Percentiles rank a stretch among this genome's conserved stretches.
phyloP scores from a whole-genome alignment of 2,113 vertebrate genomes.

The Phylloscopus whistleri region DNA sequence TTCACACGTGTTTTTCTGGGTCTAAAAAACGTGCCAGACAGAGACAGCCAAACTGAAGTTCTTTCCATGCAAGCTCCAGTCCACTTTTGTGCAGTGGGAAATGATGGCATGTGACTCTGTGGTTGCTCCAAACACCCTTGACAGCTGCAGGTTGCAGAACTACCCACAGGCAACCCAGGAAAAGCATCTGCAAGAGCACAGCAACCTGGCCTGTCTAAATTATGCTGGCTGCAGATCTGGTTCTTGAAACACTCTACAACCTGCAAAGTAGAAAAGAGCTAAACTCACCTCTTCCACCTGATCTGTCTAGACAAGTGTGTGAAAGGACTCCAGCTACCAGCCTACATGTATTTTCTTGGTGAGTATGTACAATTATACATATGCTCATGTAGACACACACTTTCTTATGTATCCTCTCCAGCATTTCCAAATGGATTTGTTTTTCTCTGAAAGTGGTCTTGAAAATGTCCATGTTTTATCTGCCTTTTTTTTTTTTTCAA shows the following conservation, averaged over 20 bases:
- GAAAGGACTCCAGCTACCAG: neutral
- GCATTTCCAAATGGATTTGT: neutral
- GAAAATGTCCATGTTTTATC: neutral
- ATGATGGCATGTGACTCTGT: neutral
- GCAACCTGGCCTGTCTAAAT: neutral
- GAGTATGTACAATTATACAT: neutral
- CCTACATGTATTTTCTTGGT: accelerated
- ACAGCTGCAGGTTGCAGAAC: neutral
- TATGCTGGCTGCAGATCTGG: neutral
- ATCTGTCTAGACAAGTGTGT: neutral
- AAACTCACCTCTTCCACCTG: neutral
- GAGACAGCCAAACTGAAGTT: neutral
- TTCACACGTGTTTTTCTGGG: neutral
- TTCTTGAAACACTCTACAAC: neutral
- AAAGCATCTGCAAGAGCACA: neutral
- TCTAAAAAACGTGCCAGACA: neutral
- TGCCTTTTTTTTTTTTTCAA: neutral
- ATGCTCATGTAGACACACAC: accelerated
- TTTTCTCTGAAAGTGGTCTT: neutral
- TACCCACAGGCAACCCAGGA: neutral
- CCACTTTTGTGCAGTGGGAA: neutral
- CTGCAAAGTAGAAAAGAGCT: neutral
- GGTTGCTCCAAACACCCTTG: neutral
- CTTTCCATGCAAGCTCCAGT: neutral
- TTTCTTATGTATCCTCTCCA: neutral